Conservation (phyloP, 2,113 vertebrate genomes). For the Grallaria varia region DNA sequence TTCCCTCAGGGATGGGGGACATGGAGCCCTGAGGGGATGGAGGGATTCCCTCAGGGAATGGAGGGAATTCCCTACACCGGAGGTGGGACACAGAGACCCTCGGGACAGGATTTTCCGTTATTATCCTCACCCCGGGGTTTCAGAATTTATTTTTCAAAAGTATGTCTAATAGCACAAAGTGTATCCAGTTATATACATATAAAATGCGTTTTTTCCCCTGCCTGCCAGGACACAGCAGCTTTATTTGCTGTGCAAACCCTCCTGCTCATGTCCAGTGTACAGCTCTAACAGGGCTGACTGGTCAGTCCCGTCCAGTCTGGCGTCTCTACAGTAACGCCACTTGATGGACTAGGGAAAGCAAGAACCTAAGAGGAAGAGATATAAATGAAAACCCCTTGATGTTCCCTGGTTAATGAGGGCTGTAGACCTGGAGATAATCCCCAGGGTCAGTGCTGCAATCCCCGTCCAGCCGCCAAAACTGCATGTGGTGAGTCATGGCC, state of each 20-base stretch:
- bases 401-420: rapidly evolving
- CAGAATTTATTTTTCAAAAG: neutral
- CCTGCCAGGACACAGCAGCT: neutral
- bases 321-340: neutral
- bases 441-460: too few species aligned
- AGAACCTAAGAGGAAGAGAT: neutral
- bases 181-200: neutral
- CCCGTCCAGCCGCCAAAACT: too few species aligned
- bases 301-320: neutral
- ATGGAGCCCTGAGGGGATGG: neutral
- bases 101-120: too few species aligned
- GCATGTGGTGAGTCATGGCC: too few species aligned
- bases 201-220: neutral
- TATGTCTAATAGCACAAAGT: neutral
- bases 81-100: neutral
- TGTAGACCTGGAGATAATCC: neutral
- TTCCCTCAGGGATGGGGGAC: neutral
- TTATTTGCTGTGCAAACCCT: neutral
- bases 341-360: neutral
- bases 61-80: too few species aligned
- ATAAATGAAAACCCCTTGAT: neutral
- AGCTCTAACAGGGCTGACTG: neutral
- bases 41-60: too few species aligned
- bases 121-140: neutral
- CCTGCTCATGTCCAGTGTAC: neutral